These are phyloP conservation scores for Apis cerana DNA, from an alignment of 1,140 invertebrate species.

Conservation along the genomic window DNA sequence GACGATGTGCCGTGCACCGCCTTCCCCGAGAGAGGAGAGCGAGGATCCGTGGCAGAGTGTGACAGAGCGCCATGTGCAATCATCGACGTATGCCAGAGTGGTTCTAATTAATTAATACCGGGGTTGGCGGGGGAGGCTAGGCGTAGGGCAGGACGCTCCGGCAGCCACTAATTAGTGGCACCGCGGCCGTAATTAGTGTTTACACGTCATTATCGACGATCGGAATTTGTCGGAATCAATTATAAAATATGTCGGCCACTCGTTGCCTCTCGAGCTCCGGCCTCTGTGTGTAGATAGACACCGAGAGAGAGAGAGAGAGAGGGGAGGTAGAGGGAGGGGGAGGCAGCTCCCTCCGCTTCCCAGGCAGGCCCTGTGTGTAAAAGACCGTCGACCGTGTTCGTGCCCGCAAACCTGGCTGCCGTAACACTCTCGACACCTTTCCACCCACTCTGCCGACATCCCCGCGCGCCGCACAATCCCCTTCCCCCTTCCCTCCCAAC, in stretches of 20 bases:
- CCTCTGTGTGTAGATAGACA: slow-evolving; percentile 4
- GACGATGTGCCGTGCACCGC: not conserved
- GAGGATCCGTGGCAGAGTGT: slow-evolving; percentile 34
- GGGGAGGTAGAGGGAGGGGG: no score
- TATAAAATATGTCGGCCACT: slow-evolving; percentile 70
- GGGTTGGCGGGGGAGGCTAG: slow-evolving; percentile 57
- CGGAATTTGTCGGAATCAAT: slow-evolving; percentile 72
- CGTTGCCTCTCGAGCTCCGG: slow-evolving; percentile 38
- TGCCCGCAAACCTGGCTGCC: slow-evolving; percentile 36
- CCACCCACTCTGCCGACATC: not conserved
- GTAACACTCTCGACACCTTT: slow-evolving; percentile 49
- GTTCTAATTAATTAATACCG: slow-evolving; percentile 81
- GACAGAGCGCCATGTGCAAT: slow-evolving; percentile 43
- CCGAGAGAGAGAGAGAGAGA: no score
- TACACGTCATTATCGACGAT: slow-evolving; percentile 74
- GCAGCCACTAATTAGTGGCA: slow-evolving; percentile 79
- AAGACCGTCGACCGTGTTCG: slow-evolving; percentile 4
- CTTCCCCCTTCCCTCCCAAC: not conserved
- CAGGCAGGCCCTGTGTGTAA: not conserved
- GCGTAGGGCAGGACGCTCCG: slow-evolving; percentile 36
- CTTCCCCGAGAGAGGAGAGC: not conserved
- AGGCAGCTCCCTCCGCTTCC: not conserved
- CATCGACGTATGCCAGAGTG: slow-evolving; percentile 64
- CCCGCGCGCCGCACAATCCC: not conserved
- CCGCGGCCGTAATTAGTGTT: slow-evolving; percentile 79